phyloP scores from a whole-genome alignment of 1,140 invertebrate species.

The Dreissena polymorpha region DNA sequence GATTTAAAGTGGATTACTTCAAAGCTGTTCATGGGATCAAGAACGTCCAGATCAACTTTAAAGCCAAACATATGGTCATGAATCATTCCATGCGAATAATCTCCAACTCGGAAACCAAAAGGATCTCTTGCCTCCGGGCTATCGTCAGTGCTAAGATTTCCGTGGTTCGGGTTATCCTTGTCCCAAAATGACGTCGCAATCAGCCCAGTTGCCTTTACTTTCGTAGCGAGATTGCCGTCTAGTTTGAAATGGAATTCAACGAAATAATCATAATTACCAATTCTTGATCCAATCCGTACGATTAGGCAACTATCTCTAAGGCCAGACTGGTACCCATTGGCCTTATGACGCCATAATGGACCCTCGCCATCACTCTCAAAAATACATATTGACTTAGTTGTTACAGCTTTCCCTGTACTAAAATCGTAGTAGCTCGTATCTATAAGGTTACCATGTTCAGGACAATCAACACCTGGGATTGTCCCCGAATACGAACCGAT shows the following conservation, averaged over 20 bases:
- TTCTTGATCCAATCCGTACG: slow-evolving; percentile 25
- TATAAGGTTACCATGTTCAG: slow-evolving; percentile 27
- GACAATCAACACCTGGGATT: slow-evolving; percentile 50
- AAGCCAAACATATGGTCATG: slow-evolving; percentile 72
- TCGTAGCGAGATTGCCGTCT: slow-evolving; percentile 55
- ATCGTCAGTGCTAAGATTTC: slow-evolving; percentile 23
- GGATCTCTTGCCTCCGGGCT: slow-evolving; percentile 22
- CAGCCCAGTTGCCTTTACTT: slow-evolving; percentile 59
- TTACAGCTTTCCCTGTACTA: slow-evolving; percentile 19
- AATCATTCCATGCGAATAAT: slow-evolving; percentile 59
- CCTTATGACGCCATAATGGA: slow-evolving; percentile 42
- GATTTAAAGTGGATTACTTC: slow-evolving; percentile 58
- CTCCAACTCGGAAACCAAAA: slow-evolving; percentile 63
- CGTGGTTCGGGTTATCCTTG: slow-evolving; percentile 46
- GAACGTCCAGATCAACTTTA: slow-evolving; percentile 69
- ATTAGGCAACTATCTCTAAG: slow-evolving; percentile 43
- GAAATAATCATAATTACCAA: slow-evolving; percentile 63
- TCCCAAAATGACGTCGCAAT: slow-evolving; percentile 59
- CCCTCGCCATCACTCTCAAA: slow-evolving; percentile 32
- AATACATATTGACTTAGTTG: slow-evolving; percentile 39
- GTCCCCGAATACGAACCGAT: slow-evolving; percentile 48
- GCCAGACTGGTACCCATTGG: slow-evolving; percentile 32
- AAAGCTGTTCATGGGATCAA: slow-evolving; percentile 61
- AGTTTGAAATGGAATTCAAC: slow-evolving; percentile 62
- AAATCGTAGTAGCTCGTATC: slow-evolving; percentile 50